Base-by-base conservation (phyloP, 2,888 invertebrate genomes). In the Scaptomyza caliginosa region DNA sequence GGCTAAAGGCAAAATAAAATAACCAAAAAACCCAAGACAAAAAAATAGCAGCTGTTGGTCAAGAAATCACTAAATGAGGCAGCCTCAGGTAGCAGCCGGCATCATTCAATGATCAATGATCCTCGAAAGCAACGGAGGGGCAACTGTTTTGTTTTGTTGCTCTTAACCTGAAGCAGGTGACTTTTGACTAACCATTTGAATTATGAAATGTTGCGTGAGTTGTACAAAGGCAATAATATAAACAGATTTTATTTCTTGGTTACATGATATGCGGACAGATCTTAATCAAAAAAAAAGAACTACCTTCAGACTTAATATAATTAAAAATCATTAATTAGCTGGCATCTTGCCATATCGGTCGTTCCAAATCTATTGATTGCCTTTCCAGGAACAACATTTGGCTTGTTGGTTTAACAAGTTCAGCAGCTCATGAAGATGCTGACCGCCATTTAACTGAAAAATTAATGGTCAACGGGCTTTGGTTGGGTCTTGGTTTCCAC, bases 321-420 rank as follows among this genome's bases (percentile, higher is more conserved):
- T 87, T 82, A 87, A 85, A 84, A 79, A 67, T 77, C 72, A 81
- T 82, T 82, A 67, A 85, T 82, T 70, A 57, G 64, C 66, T 58
- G 28, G 58, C 45, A 46, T 46, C 52, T 10, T 1, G 43, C 43
- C 50, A 64, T 70, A 72, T 76, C 74, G n/a, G 10, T 13, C 30
- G 28, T 43, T 57, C 42, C 43, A 43, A 68, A 84, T 82, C 86
- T 80, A 82, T 82, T 62, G 87, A 86, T 77, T 74, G 59, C 42
- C 57, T 73, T 82, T 87, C 78, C 59, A 34, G 60, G 75, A 75
- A 86, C 45, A 42, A 38, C 46, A 48, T 57, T 59, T 23, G 57
- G 52, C 69, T 84, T 77, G 71, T 81, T 80, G 67, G 81, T 50
- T 56, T 49, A 86, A 69, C 77, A 74, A 74, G 77, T 62, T 36